Evolutionary conservation across 2,797 vertebrate species (phyloP).

Genomic region (Ambastaia sidthimunki): DNA sequence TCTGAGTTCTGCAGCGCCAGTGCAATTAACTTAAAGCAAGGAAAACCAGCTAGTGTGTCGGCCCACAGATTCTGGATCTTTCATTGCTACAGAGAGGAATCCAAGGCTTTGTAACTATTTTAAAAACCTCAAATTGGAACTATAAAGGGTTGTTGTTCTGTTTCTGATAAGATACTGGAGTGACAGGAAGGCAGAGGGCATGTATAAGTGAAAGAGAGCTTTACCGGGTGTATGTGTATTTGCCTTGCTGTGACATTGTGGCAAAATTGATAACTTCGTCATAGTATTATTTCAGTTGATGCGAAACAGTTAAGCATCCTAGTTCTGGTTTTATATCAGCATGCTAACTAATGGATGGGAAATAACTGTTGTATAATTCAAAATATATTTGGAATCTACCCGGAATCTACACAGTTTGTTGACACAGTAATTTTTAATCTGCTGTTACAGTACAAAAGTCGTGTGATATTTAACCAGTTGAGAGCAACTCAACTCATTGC

Average conservation of each 20-base stretch:
- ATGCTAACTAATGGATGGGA: background rate
- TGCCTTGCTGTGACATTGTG: background rate
- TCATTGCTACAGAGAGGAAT: too few species aligned
- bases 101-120: too few species aligned
- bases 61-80: too few species aligned
- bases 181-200: too few species aligned
- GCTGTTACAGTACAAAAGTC: too few species aligned
- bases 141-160: background rate
- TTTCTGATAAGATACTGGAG: too few species aligned
- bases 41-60: too few species aligned
- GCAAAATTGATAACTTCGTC: background rate
- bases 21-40: background rate
- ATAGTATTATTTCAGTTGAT: too few species aligned
- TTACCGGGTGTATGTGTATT: too few species aligned
- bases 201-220: too few species aligned
- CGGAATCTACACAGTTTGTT: background rate
- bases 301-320: background rate
- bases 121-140: background rate
- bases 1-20: background rate
- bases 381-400: background rate
- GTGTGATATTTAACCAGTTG: too few species aligned
- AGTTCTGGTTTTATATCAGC: background rate
- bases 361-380: background rate
- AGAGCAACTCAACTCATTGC: background rate
- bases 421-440: too few species aligned